A percentile compares a stretch with the other conserved stretches of the same genome.
These are phyloP conservation scores for Acleris cristana DNA, from an alignment of 2,888 invertebrate genomes.

Conservation along the genomic window DNA sequence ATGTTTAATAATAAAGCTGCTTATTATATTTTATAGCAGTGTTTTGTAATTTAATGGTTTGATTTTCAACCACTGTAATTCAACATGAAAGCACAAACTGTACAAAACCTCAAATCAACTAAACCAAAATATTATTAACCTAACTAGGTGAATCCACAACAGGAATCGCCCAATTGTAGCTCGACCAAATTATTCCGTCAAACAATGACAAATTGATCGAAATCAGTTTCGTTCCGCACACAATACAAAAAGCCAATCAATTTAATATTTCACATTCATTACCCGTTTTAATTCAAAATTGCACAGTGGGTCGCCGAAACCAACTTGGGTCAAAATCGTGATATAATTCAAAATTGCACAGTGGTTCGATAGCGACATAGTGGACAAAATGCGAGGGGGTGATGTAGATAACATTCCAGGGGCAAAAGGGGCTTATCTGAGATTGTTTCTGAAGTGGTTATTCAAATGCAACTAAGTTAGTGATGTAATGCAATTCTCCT, in stretches of 20 bases:
- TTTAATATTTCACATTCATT: slow-evolving; percentile 56
- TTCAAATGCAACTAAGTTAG: slow-evolving; percentile 61
- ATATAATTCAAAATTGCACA: slow-evolving; percentile 38
- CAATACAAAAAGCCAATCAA: slow-evolving; percentile 41
- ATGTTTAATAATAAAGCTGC: too few relatives aligned
- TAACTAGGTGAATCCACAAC: slow-evolving; percentile 20
- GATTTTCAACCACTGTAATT: background rate
- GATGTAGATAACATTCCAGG: slow-evolving; percentile 54
- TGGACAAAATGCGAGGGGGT: slow-evolving; percentile 48
- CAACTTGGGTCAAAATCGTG: slow-evolving; percentile 21
- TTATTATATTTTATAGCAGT: too few relatives aligned
- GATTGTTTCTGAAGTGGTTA: slow-evolving; percentile 73
- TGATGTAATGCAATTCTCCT: slow-evolving; percentile 36
- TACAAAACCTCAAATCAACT: slow-evolving; percentile 11
- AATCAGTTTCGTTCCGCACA: slow-evolving; percentile 41
- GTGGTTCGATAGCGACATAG: slow-evolving; percentile 24
- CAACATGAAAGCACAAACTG: background rate
- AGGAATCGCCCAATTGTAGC: slow-evolving; percentile 54
- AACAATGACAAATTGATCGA: slow-evolving; percentile 66
- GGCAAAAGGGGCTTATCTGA: slow-evolving; percentile 58
- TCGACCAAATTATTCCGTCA: slow-evolving; percentile 59
- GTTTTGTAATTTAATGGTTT: too few relatives aligned
- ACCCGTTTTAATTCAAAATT: slow-evolving; percentile 43
- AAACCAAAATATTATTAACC: slow-evolving; percentile 20
- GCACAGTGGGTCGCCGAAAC: slow-evolving; percentile 35